Percentiles rank a stretch among this genome's conserved stretches.
phyloP scores from a whole-genome alignment of 2,888 invertebrate genomes.

The Rotaria socialis region DNA sequence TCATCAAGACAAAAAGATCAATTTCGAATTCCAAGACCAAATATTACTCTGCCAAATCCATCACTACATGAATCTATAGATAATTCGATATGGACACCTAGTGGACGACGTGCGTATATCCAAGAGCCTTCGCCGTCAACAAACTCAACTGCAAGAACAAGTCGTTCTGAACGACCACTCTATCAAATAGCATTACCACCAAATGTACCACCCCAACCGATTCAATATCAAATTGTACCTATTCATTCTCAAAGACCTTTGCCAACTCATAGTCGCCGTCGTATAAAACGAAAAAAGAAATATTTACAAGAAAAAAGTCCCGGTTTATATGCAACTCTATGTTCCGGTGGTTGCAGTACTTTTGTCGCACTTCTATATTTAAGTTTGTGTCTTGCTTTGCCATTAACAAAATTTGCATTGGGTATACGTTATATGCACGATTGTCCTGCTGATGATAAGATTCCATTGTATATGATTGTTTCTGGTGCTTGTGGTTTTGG shows the following conservation, averaged over 20 bases:
- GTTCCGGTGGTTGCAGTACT: constrained; percentile 2
- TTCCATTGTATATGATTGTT: constrained; percentile 28
- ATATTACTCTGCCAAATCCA: not conserved
- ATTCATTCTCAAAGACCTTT: not conserved
- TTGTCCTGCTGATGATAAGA: not conserved
- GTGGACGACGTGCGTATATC: too few relatives aligned
- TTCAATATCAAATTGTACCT: constrained; percentile 5
- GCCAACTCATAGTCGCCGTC: not conserved
- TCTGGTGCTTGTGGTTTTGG: not conserved
- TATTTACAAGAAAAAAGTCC: not conserved
- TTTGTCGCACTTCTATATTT: not conserved
- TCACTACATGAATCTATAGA: not conserved
- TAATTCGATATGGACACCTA: not conserved
- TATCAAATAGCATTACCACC: not conserved
- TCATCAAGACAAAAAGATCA: not conserved
- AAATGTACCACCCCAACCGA: not conserved
- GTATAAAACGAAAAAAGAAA: not conserved
- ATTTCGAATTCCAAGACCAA: not conserved
- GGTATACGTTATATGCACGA: not conserved
- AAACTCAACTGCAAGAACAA: not conserved
- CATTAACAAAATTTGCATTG: not conserved
- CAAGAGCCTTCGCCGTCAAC: not conserved
- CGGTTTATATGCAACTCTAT: not conserved
- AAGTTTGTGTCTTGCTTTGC: not conserved
- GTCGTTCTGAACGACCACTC: not conserved